phyloP scores from a whole-genome alignment of 1,140 invertebrate genomes.

The Onthophagus taurus region DNA sequence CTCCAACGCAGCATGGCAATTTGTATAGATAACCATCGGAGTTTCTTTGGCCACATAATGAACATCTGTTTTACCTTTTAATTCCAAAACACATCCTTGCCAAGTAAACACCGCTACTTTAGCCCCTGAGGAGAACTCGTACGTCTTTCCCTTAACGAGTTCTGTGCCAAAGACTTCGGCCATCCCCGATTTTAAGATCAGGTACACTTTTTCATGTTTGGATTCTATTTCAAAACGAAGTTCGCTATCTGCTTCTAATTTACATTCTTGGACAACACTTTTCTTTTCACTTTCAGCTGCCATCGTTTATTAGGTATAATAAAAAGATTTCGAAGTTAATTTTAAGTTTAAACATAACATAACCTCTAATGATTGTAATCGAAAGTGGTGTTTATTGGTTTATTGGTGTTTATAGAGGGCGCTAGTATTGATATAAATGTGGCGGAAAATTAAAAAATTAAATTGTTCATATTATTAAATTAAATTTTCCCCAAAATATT shows the following conservation, averaged over 20 bases:
- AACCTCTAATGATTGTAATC: too few species aligned
- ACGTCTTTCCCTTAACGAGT: conserved; percentile 85
- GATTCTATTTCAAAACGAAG: conserved; percentile 88
- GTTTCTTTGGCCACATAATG: conserved; percentile 93
- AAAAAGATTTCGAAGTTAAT: too few species aligned
- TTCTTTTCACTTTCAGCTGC: too few species aligned
- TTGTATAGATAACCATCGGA: conserved; percentile 91
- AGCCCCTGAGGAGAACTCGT: conserved; percentile 80
- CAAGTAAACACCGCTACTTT: conserved; percentile 96
- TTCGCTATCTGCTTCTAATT: conserved; percentile 81
- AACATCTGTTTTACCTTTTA: conserved; percentile 81
- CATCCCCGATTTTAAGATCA: conserved; percentile 78
- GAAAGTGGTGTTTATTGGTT: too few species aligned
- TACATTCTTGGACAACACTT: conserved; percentile 56
- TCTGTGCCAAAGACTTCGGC: conserved; percentile 98
- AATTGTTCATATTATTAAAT: too few species aligned
- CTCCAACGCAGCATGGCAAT: conserved; percentile 90
- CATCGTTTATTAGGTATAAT: too few species aligned
- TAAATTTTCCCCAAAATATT: too few species aligned
- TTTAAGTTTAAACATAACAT: too few species aligned
- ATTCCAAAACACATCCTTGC: conserved; percentile 81
- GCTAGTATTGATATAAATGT: too few species aligned
- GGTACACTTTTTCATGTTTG: conserved; percentile 71
- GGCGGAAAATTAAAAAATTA: too few species aligned
- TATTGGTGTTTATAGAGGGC: too few species aligned